These are phyloP conservation scores for Uropetala carovei DNA, from an alignment of 2,888 invertebrate species.

Conservation along the genomic window DNA sequence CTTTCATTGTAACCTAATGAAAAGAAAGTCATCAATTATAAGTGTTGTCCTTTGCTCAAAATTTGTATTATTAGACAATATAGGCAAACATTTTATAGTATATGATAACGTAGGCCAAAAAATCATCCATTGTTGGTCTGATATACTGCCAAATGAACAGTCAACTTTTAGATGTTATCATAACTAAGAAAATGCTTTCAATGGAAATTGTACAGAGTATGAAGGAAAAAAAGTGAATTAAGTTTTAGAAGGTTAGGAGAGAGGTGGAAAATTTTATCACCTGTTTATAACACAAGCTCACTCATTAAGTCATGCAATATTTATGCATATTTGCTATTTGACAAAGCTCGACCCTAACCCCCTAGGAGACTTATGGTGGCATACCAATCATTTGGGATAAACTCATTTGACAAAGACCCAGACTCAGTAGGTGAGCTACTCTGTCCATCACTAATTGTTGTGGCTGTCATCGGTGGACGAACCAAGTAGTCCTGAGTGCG, in stretches of 20 bases:
- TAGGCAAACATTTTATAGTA: neutral
- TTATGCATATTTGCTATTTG: neutral
- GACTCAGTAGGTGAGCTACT: slow-evolving; percentile 46
- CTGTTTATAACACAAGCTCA: neutral
- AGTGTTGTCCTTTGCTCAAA: slow-evolving; percentile 16
- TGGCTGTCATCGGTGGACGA: slow-evolving; percentile 31
- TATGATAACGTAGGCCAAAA: neutral
- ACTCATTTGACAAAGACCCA: slow-evolving; percentile 45
- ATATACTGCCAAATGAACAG: neutral
- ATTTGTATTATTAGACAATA: slow-evolving; percentile 1
- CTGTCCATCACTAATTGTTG: slow-evolving; percentile 35
- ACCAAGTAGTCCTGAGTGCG: slow-evolving; percentile 44
- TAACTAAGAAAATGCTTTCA: neutral
- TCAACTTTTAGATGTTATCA: neutral
- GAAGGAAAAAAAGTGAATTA: slow-evolving; percentile 33
- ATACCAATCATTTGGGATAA: slow-evolving; percentile 31
- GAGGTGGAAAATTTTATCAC: slow-evolving; percentile 34
- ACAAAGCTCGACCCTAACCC: neutral
- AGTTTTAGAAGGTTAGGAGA: neutral
- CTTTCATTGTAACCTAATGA: slow-evolving; percentile 40
- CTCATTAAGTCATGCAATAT: slow-evolving; percentile 36
- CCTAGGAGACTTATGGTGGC: slow-evolving; percentile 49
- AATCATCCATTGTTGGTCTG: neutral
- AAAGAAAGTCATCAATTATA: slow-evolving; percentile 17
- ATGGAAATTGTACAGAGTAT: neutral